phyloP scores from a whole-genome alignment of 2,797 vertebrate species.

The Spinus pinus region DNA sequence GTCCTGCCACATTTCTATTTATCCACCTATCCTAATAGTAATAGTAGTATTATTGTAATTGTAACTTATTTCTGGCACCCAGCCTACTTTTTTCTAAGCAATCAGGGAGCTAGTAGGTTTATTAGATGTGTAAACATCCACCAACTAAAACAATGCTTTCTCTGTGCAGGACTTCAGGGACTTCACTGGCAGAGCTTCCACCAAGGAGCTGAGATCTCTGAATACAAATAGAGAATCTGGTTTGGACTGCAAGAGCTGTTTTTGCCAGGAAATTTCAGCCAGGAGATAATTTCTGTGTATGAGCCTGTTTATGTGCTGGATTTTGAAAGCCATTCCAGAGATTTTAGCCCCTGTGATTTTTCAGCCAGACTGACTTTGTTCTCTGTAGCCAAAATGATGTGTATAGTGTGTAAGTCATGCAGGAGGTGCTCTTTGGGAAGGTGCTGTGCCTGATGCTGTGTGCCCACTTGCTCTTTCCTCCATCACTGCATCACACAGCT shows the following conservation, averaged over 20 bases:
- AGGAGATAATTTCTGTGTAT: not conserved
- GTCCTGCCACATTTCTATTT: not conserved
- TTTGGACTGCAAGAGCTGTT: not conserved
- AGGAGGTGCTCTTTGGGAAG: not conserved
- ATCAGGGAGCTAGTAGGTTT: not conserved
- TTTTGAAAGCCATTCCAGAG: not conserved
- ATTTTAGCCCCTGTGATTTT: not conserved
- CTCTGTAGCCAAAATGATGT: not conserved
- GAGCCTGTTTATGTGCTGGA: not conserved
- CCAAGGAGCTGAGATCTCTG: not conserved
- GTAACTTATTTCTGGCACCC: not conserved
- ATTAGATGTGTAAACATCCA: not conserved
- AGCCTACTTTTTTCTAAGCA: not conserved
- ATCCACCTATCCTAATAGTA: not conserved
- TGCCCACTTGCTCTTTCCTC: not conserved
- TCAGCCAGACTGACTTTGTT: not conserved
- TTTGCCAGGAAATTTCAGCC: not conserved
- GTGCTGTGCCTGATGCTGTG: not conserved
- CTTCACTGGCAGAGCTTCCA: not conserved
- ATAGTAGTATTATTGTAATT: fast-evolving
- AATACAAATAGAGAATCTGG: not conserved
- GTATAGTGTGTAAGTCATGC: not conserved
- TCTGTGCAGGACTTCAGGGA: not conserved
- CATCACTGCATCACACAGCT: not conserved
- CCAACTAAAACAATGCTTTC: not conserved